These are phyloP conservation scores for Zaprionus nigranus DNA, from an alignment of 1,140 invertebrate genomes.

Conservation along the genomic window DNA sequence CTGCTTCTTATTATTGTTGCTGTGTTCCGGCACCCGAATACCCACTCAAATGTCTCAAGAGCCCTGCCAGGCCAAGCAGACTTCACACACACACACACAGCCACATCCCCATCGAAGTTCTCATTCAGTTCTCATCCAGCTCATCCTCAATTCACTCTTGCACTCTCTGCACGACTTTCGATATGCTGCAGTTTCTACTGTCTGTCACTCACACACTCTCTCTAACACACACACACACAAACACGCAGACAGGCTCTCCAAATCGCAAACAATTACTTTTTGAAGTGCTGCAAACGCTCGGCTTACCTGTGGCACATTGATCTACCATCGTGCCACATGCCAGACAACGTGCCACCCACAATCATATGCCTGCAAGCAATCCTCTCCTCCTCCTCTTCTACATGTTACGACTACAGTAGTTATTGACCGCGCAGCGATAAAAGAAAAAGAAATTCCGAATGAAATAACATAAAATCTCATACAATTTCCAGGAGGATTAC, in stretches of 20 bases:
- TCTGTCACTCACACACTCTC: slow-evolving; percentile 45
- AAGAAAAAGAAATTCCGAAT: background rate
- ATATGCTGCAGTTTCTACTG: slow-evolving; percentile 24
- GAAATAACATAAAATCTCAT: too few relatives aligned
- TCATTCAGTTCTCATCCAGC: slow-evolving; percentile 17
- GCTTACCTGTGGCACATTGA: slow-evolving; percentile 71
- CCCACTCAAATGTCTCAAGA: slow-evolving; percentile 80
- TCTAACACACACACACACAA: slow-evolving; percentile 50
- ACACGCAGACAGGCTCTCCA: slow-evolving; percentile 61
- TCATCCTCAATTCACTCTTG: slow-evolving; percentile 33
- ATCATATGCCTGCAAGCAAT: slow-evolving; percentile 58
- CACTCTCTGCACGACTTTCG: slow-evolving; percentile 37
- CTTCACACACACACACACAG: slow-evolving; percentile 32
- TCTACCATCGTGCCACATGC: slow-evolving; percentile 64
- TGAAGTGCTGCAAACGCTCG: slow-evolving; percentile 62
- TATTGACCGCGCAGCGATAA: background rate
- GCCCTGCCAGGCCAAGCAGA: slow-evolving; percentile 57
- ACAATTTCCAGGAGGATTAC: too few relatives aligned
- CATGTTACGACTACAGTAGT: slow-evolving; percentile 22
- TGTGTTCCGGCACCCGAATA: slow-evolving; percentile 30
- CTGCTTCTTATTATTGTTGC: slow-evolving; percentile 15
- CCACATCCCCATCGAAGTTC: slow-evolving; percentile 14
- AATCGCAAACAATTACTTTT: slow-evolving; percentile 83
- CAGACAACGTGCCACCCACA: slow-evolving; percentile 58
- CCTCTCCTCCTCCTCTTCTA: background rate